Evolutionary conservation across 1,140 invertebrate genomes (phyloP).

Genomic region (Uloborus diversus): DNA sequence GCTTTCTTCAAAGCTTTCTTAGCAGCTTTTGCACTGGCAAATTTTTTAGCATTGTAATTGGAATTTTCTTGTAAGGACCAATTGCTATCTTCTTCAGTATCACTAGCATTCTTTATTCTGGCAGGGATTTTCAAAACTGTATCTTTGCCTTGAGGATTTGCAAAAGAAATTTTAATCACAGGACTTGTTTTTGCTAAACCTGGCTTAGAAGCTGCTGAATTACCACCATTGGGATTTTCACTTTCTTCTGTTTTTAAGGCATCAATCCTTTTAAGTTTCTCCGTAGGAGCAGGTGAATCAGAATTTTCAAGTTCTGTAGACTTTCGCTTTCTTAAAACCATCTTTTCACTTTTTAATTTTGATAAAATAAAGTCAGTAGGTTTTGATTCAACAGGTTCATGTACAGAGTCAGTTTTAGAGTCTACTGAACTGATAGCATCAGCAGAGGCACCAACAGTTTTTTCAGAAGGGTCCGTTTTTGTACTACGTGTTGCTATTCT

Average conservation of each 20-base stretch:
- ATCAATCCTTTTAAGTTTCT: conserved; percentile 55
- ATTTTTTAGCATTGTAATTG: conserved; percentile 61
- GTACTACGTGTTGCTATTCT: conserved; percentile 48
- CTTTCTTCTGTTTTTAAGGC: conserved; percentile 3
- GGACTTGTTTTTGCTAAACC: conserved; percentile 63
- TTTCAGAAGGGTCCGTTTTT: conserved; percentile 36
- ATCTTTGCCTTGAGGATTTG: conserved; percentile 77
- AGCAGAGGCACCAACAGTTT: conserved; percentile 45
- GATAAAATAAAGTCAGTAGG: conserved; percentile 3
- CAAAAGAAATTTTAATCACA: conserved; percentile 83
- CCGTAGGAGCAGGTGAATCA: conserved; percentile 29
- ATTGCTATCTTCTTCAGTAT: conserved; percentile 56
- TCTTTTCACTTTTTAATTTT: conserved; percentile 43
- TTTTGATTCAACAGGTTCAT: conserved; percentile 33
- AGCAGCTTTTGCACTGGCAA: conserved; percentile 76
- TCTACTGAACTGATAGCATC: conserved; percentile 2
- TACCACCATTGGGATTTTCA: conserved; percentile 62
- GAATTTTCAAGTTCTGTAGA: conserved; percentile 33
- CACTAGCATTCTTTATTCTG: conserved; percentile 64
- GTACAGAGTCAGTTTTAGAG: neutral
- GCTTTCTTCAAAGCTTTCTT: conserved; percentile 74
- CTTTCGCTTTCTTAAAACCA: conserved; percentile 43
- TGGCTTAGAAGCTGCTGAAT: conserved; percentile 62
- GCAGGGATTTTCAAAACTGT: conserved; percentile 89
- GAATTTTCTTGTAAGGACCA: conserved; percentile 56